phyloP scores from a whole-genome alignment of 2,888 invertebrate species.

The Hydropsyche betteni region DNA sequence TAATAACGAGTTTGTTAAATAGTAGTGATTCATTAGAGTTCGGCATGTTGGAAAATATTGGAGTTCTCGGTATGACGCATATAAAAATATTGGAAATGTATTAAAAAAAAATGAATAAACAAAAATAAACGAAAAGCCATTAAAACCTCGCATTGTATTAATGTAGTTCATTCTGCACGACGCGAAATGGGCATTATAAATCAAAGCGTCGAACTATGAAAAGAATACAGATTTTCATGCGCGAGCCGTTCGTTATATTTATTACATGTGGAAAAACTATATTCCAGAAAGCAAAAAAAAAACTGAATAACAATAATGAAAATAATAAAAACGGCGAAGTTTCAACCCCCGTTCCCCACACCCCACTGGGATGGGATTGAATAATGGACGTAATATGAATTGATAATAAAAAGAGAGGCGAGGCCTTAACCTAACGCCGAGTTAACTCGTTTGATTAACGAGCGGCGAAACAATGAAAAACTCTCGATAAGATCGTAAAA shows the following conservation, averaged over 20 bases:
- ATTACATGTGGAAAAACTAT: constrained; percentile 16
- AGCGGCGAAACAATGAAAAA: constrained; percentile 51
- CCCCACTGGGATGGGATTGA: constrained; percentile 40
- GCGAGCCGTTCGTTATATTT: neutral
- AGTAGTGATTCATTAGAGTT: too few species aligned
- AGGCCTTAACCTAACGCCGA: constrained; percentile 41
- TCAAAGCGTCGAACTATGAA: constrained; percentile 10
- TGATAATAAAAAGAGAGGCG: constrained; percentile 49
- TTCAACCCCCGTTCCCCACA: too few species aligned
- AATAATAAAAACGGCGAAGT: too few species aligned
- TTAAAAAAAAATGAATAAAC: constrained; percentile 35
- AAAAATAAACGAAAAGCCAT: constrained; percentile 37
- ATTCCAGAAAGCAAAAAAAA: neutral
- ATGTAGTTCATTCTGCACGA: constrained; percentile 8
- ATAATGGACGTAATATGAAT: constrained; percentile 47
- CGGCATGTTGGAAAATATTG: too few species aligned
- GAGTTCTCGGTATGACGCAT: too few species aligned
- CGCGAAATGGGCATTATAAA: constrained; percentile 19
- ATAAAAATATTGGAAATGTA: too few species aligned
- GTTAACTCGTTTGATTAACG: constrained; percentile 51
- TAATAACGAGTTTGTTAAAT: too few species aligned
- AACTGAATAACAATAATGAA: neutral
- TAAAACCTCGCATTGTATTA: neutral
- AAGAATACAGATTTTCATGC: neutral
- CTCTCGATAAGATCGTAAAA: constrained; percentile 48